phyloP scores from a whole-genome alignment of 2,113 vertebrate species.

The Psilopsiagon aymara region DNA sequence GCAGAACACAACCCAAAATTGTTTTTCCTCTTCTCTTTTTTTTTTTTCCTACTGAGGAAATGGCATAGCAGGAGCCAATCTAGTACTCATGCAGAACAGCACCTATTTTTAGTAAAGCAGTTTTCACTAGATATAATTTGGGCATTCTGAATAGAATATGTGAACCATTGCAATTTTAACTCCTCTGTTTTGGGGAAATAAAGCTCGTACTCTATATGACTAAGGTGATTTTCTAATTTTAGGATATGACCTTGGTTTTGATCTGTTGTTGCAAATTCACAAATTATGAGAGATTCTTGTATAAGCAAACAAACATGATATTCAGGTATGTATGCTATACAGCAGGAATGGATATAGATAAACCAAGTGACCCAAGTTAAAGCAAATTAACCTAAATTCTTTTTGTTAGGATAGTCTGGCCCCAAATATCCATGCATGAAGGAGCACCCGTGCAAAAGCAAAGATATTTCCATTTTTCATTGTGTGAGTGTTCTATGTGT shows the following conservation, averaged over 20 bases:
- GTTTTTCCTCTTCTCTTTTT: not conserved
- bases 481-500: not conserved
- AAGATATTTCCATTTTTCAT: not conserved
- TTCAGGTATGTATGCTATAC: not conserved
- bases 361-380: not conserved
- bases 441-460: not conserved
- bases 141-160: conserved; percentile 1
- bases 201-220: not conserved
- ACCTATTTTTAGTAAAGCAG: conserved; percentile 61
- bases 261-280: not conserved
- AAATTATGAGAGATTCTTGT: not conserved
- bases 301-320: not conserved
- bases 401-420: not conserved
- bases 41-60: not conserved
- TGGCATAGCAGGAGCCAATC: conserved; percentile 9
- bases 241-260: not conserved
- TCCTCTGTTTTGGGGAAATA: not conserved
- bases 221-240: conserved; percentile 15
- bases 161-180: not conserved
- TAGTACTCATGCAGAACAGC: conserved; percentile 46
- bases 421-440: not conserved
- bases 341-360: not conserved
- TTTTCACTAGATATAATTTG: conserved; percentile 48
- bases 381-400: not conserved
- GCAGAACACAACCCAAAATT: not conserved